Evolutionary conservation across 1,140 invertebrate species (phyloP).

Genomic region (Drosophila littoralis): DNA sequence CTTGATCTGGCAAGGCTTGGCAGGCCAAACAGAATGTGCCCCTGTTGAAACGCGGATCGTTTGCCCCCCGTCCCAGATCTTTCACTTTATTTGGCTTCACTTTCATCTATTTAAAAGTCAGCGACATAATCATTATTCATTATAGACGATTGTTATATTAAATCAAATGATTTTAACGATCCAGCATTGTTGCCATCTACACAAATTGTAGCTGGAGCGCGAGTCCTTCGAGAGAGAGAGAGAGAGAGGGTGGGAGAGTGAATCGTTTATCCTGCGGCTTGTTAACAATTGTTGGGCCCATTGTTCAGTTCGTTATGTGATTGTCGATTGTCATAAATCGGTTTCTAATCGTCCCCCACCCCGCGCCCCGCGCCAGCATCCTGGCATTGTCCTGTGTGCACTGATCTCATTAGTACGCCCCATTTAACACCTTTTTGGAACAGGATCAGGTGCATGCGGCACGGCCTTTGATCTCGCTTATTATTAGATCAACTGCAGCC

Average conservation of each 20-base stretch:
- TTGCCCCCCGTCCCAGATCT: too few species aligned
- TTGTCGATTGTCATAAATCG: slow-evolving; percentile 39
- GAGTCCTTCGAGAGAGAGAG: slow-evolving; percentile 3
- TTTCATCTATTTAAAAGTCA: slow-evolving; percentile 18
- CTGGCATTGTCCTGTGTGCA: slow-evolving; percentile 35
- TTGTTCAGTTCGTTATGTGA: slow-evolving; percentile 20
- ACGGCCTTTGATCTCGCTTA: slow-evolving; percentile 47
- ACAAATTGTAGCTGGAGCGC: neutral
- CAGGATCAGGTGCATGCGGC: slow-evolving; percentile 57
- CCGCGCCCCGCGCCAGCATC: slow-evolving; percentile 5
- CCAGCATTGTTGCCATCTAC: neutral
- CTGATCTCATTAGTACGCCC: slow-evolving; percentile 83
- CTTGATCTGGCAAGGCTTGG: too few species aligned
- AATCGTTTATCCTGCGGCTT: slow-evolving; percentile 39
- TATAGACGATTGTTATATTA: slow-evolving; percentile 18
- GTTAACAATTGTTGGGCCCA: slow-evolving; percentile 39
- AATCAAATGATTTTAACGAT: slow-evolving; percentile 15
- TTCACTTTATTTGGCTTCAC: neutral
- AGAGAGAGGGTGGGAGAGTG: neutral
- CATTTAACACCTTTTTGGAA: slow-evolving; percentile 80
- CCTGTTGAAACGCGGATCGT: too few species aligned
- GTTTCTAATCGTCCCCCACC: slow-evolving; percentile 32
- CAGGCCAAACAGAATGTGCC: too few species aligned
- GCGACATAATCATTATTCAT: slow-evolving; percentile 63
- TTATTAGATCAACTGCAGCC: slow-evolving; percentile 17